phyloP scores from a whole-genome alignment of 2,797 vertebrate species.

The Premnoplex brunnescens region DNA sequence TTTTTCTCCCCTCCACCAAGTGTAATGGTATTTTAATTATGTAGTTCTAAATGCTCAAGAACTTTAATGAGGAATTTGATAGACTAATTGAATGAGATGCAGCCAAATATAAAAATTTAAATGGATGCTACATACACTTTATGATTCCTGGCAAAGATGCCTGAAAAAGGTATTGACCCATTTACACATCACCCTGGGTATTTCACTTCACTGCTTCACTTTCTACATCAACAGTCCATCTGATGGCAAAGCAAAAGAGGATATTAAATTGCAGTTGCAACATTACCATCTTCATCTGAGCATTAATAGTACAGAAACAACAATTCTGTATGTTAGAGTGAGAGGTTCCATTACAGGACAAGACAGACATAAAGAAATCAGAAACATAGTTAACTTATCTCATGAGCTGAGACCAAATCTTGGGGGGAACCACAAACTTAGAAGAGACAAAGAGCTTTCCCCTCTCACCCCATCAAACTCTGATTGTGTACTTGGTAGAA shows the following conservation, averaged over 20 bases:
- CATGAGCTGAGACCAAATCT: neutral
- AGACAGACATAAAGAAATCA: neutral
- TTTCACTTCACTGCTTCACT: neutral
- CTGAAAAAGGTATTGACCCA: neutral
- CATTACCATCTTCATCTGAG: neutral
- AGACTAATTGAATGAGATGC: conserved; percentile 59
- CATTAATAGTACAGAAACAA: neutral
- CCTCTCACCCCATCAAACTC: fast-evolving
- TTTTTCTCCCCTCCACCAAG: neutral
- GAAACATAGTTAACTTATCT: neutral
- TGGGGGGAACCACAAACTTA: neutral
- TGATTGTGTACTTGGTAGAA: neutral
- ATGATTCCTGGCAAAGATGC: conserved; percentile 19
- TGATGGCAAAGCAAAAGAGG: neutral
- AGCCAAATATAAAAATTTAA: conserved; percentile 54
- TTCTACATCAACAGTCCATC: neutral
- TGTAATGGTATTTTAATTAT: conserved; percentile 66
- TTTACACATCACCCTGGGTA: neutral
- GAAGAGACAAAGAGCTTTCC: fast-evolving
- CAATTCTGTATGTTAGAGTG: fast-evolving
- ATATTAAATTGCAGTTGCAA: neutral
- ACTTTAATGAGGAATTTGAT: conserved; percentile 64
- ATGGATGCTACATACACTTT: neutral
- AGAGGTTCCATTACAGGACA: neutral
- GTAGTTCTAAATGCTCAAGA: conserved; percentile 48